Conservation (phyloP, 1,140 invertebrate species). For the Trichonephila clavata region DNA sequence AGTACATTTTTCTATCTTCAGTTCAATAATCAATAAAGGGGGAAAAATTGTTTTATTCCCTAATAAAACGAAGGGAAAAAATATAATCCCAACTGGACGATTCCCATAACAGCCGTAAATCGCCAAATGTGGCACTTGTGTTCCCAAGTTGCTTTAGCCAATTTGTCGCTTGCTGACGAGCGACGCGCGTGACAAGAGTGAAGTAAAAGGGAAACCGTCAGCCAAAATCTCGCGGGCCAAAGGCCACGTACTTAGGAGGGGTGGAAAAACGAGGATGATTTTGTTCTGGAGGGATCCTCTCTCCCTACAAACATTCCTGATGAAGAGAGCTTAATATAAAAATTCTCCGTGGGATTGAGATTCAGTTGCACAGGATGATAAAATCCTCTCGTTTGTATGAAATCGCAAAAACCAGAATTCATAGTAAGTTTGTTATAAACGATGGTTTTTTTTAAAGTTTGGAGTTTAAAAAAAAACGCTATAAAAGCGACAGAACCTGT, state of each 20-base stretch:
- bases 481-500: too few species aligned
- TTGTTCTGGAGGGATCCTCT: background rate
- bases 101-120: background rate
- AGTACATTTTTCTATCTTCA: too few species aligned
- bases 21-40: too few species aligned
- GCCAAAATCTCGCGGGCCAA: constrained; percentile 70
- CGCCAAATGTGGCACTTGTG: constrained; percentile 33
- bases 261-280: background rate
- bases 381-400: background rate
- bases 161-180: constrained; percentile 72
- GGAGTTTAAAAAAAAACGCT: too few species aligned
- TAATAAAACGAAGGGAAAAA: background rate
- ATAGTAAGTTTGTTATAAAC: background rate
- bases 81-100: background rate
- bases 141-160: constrained; percentile 40
- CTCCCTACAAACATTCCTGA: background rate
- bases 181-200: constrained; percentile 65
- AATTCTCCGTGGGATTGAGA: background rate
- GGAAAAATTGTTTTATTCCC: background rate
- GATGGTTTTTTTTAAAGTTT: too few species aligned
- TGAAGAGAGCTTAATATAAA: background rate
- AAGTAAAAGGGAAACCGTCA: constrained; percentile 69
- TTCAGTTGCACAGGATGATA: background rate
- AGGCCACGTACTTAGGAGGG: constrained; percentile 56
- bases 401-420: background rate